Percentiles rank a stretch among this genome's conserved stretches.
Conservation (phyloP, 2,797 vertebrate species). For the Heliangelus exortis region DNA sequence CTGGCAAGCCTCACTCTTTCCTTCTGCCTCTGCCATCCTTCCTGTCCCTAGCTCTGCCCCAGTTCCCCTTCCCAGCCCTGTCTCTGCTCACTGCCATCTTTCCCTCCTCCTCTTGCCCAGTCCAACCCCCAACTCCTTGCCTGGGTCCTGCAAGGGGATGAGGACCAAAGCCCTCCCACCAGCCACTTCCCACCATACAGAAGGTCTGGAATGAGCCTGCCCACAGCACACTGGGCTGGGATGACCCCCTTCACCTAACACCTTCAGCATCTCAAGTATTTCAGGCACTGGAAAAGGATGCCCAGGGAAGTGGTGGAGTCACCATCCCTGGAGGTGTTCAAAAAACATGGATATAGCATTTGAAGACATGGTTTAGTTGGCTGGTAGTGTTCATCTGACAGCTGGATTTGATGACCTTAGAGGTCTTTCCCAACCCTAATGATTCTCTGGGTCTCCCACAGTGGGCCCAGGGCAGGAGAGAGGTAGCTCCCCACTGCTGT, state of each 20-base stretch:
- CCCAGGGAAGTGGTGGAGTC: too few relatives aligned
- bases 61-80: fast-evolving
- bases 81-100: not conserved
- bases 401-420: too few relatives aligned
- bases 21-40: too few relatives aligned
- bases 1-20: not conserved
- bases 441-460: not conserved
- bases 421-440: too few relatives aligned
- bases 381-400: too few relatives aligned
- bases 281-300: too few relatives aligned
- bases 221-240: fast-evolving
- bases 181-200: not conserved
- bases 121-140: fast-evolving
- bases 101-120: not conserved
- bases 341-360: too few relatives aligned
- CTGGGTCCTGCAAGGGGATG: not conserved
- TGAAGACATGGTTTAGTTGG: too few relatives aligned
- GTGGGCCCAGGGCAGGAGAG: not conserved
- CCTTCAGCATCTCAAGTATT: fast-evolving
- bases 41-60: not conserved
- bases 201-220: not conserved
- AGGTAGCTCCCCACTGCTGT: not conserved
- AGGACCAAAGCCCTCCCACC: not conserved
- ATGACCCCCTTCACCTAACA: not conserved
- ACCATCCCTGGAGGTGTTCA: too few relatives aligned